Base-by-base conservation (phyloP, 2,113 vertebrate species). In the Sebastes fasciatus region DNA sequence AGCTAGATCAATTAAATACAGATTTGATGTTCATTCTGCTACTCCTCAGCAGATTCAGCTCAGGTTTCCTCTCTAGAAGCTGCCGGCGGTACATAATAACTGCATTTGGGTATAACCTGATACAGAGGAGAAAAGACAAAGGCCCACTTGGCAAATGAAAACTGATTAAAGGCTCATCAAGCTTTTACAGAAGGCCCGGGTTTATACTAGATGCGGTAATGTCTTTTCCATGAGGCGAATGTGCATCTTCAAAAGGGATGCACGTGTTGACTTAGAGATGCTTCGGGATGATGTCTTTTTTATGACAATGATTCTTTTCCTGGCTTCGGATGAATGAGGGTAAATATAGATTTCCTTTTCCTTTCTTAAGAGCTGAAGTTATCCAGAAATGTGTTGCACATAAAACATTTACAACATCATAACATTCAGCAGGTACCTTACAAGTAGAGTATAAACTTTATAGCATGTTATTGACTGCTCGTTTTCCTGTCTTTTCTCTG, bases 201-300 rank as follows among this genome's bases (percentile, higher is more conserved):
- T 10, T 76, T 60, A n/a, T 19, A 51, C 26, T 79, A 11, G 34
- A 84, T 49, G 21, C 40, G 66, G 26, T 52, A 8, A 55, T 75
- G 58, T 72, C 8, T 73, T 86, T 86, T 83, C 68, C 69, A 74
- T 45, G 62, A 77, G 23, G 52, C 68, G 11, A 77, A 49, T 54
- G 34, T 73, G 26, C 26, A 81, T 78, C 65, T 69, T 89, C 42
- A 83, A 80, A 77, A 64, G 48, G 17, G 46, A 61, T n/a, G 34
- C 14, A 61, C 45, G 43, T 78, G 54, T 80, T 51, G 74, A 61
- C 11, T 11, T 23, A 7, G 19, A 73, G 58, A 34, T 34, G 57
- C 71, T 63, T 19, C 46, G 54, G 80, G 66, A 71, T 7, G n/a
- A 82, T 4, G 1, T n/a, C 10, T 46, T 55, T 66, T 60, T 80